Base-by-base conservation (phyloP, 2,113 vertebrate species). In the Phrynosoma platyrhinos region DNA sequence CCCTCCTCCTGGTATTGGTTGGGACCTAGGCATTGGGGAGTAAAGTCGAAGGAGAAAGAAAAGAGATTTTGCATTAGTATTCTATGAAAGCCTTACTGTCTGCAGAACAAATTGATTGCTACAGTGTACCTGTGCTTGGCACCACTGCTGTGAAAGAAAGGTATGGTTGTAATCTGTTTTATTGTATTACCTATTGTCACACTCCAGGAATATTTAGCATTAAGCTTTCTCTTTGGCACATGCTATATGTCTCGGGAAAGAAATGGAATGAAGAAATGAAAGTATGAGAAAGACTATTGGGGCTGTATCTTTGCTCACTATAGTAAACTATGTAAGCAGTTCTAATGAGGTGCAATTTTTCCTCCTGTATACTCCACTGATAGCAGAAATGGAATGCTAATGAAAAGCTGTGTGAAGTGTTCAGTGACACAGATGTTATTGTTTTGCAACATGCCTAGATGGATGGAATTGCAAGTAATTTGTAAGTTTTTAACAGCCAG, bases 71-170 rank as follows among this genome's bases (percentile, higher is more conserved):
- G 97, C 96, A 98, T 99, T 98, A 98, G 98, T 98, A 98, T 99
- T 98, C 98, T 91, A 92, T 96, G 96, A 97, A 97, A 98, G 98
- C 95, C 74, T 96, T 97, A 94, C 97, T 98, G 98, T 98, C 98
- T 98, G 98, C 97, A 97, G 98, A 98, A 98, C 98, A 98, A 98
- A 99, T 98, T 99, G 98, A 99, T 99, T 98, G 97, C 97, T 98
- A 97, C 97, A 97, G 97, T 98, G 97, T 98, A 98, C 98, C 98
- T 98, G 98, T 97, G 98, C 98, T 98, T 98, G 97, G 98, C 98
- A 98, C 97, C 97, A 96, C 97, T 96, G 98, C 98, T 97, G 95
- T 97, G 97, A 97, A 96, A 98, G 97, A 98, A 98, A 98, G 97
- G 97, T 98, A 98, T 95, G 95, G 97, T 96, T 97, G 96, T 97